Percentiles rank a stretch among this genome's conserved stretches.
Conservation (phyloP, 2,888 invertebrate species). For the Sicus ferrugineus region DNA sequence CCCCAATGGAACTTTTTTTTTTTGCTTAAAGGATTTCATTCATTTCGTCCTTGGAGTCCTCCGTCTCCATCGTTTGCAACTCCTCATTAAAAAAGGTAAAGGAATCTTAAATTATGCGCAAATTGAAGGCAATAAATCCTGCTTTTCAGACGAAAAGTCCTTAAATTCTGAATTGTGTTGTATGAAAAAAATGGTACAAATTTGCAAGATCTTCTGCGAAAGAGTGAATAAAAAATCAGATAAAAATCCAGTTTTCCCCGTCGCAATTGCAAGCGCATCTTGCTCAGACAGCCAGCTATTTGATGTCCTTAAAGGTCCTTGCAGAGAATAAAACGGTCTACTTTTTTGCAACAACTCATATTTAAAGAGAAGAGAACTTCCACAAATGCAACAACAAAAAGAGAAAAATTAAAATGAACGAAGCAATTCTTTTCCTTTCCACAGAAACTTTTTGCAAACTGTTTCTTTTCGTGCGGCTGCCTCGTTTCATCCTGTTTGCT, state of each 20-base stretch:
- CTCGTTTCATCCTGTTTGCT: background rate
- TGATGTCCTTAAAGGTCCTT: background rate
- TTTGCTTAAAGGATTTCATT: too few relatives aligned
- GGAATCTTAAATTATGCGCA: constrained; percentile 22
- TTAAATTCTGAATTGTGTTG: background rate
- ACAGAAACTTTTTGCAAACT: constrained; percentile 2
- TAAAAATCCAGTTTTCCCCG: background rate
- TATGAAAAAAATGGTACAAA: constrained; percentile 15
- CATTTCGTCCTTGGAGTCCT: too few relatives aligned
- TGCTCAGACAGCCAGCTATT: background rate
- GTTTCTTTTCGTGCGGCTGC: background rate
- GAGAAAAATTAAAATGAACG: background rate
- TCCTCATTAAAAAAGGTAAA: constrained; percentile 3
- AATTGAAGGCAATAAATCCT: constrained; percentile 29
- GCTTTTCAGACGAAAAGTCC: background rate
- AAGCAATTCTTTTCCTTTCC: background rate
- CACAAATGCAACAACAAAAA: background rate
- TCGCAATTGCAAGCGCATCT: constrained; percentile 3
- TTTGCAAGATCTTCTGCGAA: constrained; percentile 7
- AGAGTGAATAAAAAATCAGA: background rate
- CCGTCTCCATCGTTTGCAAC: constrained; percentile 5
- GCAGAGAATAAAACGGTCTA: background rate
- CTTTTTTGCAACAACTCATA: background rate
- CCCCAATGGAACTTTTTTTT: too few relatives aligned
- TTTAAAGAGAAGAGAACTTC: background rate